Percentiles rank a stretch among this genome's conserved stretches.
These are phyloP conservation scores for Hyperoplus immaculatus DNA, from an alignment of 2,797 vertebrate species.

Conservation along the genomic window DNA sequence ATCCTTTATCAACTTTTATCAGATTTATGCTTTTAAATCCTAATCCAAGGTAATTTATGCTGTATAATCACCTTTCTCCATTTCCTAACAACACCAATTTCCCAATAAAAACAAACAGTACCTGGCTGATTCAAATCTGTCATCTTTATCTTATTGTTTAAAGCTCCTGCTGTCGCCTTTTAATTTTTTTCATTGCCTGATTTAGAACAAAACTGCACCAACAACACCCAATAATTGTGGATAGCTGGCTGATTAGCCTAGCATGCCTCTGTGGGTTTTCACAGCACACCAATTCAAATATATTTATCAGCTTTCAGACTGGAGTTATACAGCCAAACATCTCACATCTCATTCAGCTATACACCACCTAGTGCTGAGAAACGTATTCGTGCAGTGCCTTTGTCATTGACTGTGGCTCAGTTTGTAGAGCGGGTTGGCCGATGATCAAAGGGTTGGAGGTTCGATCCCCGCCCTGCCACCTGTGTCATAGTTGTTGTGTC, in stretches of 20 bases:
- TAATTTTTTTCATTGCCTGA: neutral
- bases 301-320: constrained; percentile 6
- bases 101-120: neutral
- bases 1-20: constrained; percentile 1
- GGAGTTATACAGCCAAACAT: neutral
- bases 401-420: no score
- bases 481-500: no score
- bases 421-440: no score
- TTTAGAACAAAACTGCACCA: neutral
- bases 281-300: constrained; percentile 18
- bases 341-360: neutral
- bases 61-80: neutral
- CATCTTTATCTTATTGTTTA: neutral
- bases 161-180: neutral
- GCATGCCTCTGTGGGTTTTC: constrained; percentile 5
- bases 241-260: neutral
- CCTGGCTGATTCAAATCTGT: neutral
- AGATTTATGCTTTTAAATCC: neutral
- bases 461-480: no score
- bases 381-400: neutral
- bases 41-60: neutral
- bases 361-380: neutral
- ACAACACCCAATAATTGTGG: neutral
- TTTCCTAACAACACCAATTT: constrained; percentile 3
- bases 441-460: no score